Percentiles rank a stretch among this genome's conserved stretches.
Evolutionary conservation across 2,113 vertebrate genomes (phyloP).

Genomic region (Myotis davidii): DNA sequence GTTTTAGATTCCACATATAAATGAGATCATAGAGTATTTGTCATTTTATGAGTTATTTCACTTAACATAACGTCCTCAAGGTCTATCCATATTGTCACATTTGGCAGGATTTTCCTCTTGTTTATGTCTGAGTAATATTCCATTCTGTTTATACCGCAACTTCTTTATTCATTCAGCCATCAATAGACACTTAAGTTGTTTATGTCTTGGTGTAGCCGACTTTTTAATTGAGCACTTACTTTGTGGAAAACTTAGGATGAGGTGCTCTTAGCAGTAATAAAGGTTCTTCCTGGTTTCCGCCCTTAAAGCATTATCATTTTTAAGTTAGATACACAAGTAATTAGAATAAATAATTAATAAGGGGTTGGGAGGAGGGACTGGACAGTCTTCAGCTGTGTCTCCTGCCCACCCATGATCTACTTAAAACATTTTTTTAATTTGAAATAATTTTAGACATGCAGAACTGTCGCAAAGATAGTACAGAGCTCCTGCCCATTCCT

Average conservation of each 20-base stretch:
- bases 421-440: neutral
- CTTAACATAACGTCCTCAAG: neutral
- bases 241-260: neutral
- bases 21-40: neutral
- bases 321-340: neutral
- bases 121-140: neutral
- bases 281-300: neutral
- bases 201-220: neutral
- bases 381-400: neutral
- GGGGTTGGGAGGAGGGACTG: neutral
- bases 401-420: neutral
- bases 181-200: neutral
- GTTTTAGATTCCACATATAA: neutral
- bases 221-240: constrained; percentile 25
- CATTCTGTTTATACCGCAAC: neutral
- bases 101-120: neutral
- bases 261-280: neutral
- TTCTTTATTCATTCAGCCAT: neutral
- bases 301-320: neutral
- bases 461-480: neutral
- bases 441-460: neutral
- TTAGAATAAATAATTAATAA: neutral
- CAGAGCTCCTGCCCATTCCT: neutral
- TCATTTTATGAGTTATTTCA: neutral
- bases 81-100: neutral